Conservation (phyloP, 1,140 invertebrate species). For the Caerostris darwini region DNA sequence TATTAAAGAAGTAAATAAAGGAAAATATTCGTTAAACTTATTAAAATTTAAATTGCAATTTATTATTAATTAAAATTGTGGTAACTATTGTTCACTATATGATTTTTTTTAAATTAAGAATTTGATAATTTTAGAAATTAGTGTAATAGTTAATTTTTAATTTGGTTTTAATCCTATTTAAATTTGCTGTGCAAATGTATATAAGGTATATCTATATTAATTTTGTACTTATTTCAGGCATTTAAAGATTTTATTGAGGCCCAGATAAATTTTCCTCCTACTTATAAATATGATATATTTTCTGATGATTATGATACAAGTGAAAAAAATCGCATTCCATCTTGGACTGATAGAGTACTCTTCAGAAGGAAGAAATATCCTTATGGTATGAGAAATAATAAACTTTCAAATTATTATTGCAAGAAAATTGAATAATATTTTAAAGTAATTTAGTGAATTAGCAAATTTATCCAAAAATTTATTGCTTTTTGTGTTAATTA, state of each 20-base stretch:
- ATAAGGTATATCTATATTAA: neutral
- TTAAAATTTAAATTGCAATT: too few relatives aligned
- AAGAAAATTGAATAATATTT: too few relatives aligned
- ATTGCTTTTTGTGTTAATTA: too few relatives aligned
- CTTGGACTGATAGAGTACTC: slow-evolving; percentile 98
- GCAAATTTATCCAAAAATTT: too few relatives aligned
- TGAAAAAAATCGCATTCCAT: slow-evolving; percentile 97
- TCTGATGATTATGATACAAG: slow-evolving; percentile 99
- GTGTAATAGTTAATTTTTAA: neutral
- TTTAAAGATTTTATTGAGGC: slow-evolving; percentile 98
- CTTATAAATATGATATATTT: slow-evolving; percentile 99
- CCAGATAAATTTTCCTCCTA: slow-evolving; percentile 95
- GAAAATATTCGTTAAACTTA: too few relatives aligned
- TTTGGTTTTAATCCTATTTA: neutral
- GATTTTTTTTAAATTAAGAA: too few relatives aligned
- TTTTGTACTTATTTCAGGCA: slow-evolving; percentile 86
- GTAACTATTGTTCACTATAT: too few relatives aligned
- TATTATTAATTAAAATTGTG: too few relatives aligned
- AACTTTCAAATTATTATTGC: too few relatives aligned
- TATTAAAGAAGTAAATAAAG: too few relatives aligned
- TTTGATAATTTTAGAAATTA: too few relatives aligned
- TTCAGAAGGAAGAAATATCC: slow-evolving; percentile 86
- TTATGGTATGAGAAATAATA: slow-evolving; percentile 57
- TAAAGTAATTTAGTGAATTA: too few relatives aligned
- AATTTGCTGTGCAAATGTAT: neutral